Base-by-base conservation (phyloP, 2,113 vertebrate species). In the Petromus typicus region DNA sequence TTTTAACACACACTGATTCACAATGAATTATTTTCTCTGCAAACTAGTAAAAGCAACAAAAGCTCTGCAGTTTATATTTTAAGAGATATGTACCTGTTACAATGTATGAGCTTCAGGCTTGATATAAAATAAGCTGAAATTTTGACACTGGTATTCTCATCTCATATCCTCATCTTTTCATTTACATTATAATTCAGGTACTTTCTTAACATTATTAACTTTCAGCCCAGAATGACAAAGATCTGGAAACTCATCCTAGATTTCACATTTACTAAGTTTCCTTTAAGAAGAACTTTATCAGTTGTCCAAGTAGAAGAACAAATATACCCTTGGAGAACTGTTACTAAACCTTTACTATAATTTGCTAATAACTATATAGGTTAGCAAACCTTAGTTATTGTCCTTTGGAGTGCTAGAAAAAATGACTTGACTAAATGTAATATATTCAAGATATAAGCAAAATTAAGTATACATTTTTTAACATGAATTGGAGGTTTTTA, bases 1-100 rank as follows among this genome's bases (percentile, higher is more conserved):
- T 92, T 95, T 97, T 94, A 97, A 98, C 96, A 97, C 75, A 97
- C 43, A 94, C 56, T 94, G 81, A 93, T 97, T 88, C 71, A 97
- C 78, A 95, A 95, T 67, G 23, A 86, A 86, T 87, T 88, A 96
- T 37, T 85, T 91, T 79, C 94, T 97, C 96, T 95, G 90, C 0
- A 95, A 95, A 75, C 40, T 84, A 97, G 87, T 64, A 96, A 96
- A 97, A 89, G 71, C 30, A 96, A 96, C 79, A 76, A 96, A 94
- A 96, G 90, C 67, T 87, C 76, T 5, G 5, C 71, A 20, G 34
- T 95, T 63, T 82, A 66, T 92, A 95, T 86, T 43, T 92, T 94
- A 93, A 82, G 73, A 97, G 82, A 61, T 94, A 92, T 75, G 86
- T 95, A 16, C 34, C 87, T 93, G 45, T 93, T 91, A 93, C 81